phyloP scores from a whole-genome alignment of 2,113 vertebrate genomes.

The Myxocyprinus asiaticus region DNA sequence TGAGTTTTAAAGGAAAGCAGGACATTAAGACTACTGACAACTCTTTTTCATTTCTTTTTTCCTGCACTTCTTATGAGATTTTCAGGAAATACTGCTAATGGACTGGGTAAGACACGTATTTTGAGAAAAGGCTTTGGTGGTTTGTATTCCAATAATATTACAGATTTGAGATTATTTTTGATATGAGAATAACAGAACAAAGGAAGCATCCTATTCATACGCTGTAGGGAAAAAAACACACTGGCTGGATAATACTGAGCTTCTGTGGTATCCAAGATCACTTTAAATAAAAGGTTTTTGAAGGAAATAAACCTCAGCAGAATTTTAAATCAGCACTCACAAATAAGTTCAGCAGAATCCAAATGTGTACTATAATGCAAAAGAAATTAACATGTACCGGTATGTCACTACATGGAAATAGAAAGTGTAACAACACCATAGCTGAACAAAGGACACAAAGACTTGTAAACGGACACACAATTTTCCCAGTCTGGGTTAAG shows the following conservation, averaged over 20 bases:
- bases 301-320: background rate
- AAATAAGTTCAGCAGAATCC: background rate
- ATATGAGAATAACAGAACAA: background rate
- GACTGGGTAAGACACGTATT: conserved; percentile 14
- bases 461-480: conserved; percentile 51
- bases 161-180: background rate
- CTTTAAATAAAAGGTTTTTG: background rate
- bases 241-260: background rate
- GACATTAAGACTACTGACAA: background rate
- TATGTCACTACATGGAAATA: conserved; percentile 20
- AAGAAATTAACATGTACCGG: background rate
- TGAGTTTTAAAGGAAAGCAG: background rate
- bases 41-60: background rate
- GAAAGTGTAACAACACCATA: conserved; percentile 20
- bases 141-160: conserved; percentile 9
- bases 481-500: conserved; percentile 25
- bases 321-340: background rate
- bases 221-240: background rate
- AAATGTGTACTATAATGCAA: background rate
- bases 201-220: conserved; percentile 6
- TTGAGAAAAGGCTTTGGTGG: conserved; percentile 8
- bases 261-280: background rate
- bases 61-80: background rate
- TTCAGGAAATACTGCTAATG: conserved; percentile 6
- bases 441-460: conserved; percentile 30